Conservation (phyloP, 1,140 invertebrate species). For the Saccostrea glomerata region DNA sequence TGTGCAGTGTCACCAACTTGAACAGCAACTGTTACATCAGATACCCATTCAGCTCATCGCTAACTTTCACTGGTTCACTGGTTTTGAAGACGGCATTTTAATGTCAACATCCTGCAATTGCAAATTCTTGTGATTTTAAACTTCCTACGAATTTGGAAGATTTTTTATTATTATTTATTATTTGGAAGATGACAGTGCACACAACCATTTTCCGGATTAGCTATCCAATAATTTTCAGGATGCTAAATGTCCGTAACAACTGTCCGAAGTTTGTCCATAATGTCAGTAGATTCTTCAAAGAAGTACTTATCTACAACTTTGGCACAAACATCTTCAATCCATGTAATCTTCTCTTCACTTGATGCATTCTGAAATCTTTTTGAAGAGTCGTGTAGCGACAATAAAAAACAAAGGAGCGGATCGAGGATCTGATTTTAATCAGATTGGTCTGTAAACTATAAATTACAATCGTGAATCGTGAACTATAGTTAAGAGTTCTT, state of each 20-base stretch:
- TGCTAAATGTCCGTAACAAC: conserved; percentile 27
- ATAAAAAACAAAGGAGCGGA: too few relatives aligned
- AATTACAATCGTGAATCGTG: too few relatives aligned
- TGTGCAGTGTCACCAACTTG: conserved; percentile 45
- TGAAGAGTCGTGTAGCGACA: too few relatives aligned
- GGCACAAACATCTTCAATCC: conserved; percentile 44
- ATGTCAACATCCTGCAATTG: background rate
- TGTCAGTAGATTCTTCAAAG: conserved; percentile 29
- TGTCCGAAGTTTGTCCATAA: conserved; percentile 28
- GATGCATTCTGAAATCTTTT: background rate
- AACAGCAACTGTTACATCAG: conserved; percentile 48
- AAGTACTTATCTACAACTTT: conserved; percentile 38
- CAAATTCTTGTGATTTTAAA: conserved; percentile 20
- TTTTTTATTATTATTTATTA: too few relatives aligned
- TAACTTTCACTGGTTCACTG: conserved; percentile 5
- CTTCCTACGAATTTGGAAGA: conserved; percentile 31
- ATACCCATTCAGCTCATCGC: conserved; percentile 42
- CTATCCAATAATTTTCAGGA: conserved; percentile 51
- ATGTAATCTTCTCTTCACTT: conserved; percentile 41
- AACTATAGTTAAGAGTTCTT: too few relatives aligned
- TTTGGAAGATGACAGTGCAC: conserved; percentile 53
- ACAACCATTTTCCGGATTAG: conserved; percentile 24
- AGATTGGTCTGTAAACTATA: too few relatives aligned
- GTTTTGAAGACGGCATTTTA: background rate
- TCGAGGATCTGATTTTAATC: too few relatives aligned